A percentile compares a stretch with the other conserved stretches of the same genome.
Conservation (phyloP, 2,797 vertebrate genomes). For the Dermochelys coriacea region DNA sequence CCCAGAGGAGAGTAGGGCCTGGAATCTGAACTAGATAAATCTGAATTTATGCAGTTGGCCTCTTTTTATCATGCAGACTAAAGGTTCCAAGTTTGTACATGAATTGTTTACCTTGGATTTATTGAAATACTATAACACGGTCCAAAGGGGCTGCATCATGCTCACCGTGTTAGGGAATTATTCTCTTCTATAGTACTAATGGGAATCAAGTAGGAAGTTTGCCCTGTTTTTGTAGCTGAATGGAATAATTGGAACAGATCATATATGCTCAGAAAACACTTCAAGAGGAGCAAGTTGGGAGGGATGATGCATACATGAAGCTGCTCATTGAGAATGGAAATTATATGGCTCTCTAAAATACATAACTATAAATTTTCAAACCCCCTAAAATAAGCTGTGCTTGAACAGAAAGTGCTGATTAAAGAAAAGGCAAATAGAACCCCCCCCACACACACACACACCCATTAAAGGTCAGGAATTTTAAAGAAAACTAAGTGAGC, state of each 20-base stretch:
- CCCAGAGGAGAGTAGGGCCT: neutral
- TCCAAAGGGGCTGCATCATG: neutral
- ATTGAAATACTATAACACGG: neutral
- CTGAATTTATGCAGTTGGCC: neutral
- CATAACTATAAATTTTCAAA: too few relatives aligned
- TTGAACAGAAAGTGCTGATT: too few relatives aligned
- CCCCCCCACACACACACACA: too few relatives aligned
- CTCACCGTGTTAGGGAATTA: neutral
- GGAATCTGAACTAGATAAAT: neutral
- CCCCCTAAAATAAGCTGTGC: too few relatives aligned
- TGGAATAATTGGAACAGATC: neutral
- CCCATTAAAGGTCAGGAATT: too few relatives aligned
- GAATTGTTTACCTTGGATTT: neutral
- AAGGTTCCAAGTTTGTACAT: neutral
- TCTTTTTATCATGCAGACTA: neutral
- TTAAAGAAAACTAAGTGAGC: too few relatives aligned
- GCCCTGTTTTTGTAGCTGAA: neutral
- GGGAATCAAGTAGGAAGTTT: neutral
- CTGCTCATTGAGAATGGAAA: too few relatives aligned
- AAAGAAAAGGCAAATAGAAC: too few relatives aligned
- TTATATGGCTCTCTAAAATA: too few relatives aligned
- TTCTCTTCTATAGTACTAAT: neutral
- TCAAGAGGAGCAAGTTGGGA: too few relatives aligned
- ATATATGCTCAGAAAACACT: neutral
- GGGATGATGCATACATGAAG: too few relatives aligned